Base-by-base conservation (phyloP, 2,888 invertebrate species). In the Augiades crinisus region DNA sequence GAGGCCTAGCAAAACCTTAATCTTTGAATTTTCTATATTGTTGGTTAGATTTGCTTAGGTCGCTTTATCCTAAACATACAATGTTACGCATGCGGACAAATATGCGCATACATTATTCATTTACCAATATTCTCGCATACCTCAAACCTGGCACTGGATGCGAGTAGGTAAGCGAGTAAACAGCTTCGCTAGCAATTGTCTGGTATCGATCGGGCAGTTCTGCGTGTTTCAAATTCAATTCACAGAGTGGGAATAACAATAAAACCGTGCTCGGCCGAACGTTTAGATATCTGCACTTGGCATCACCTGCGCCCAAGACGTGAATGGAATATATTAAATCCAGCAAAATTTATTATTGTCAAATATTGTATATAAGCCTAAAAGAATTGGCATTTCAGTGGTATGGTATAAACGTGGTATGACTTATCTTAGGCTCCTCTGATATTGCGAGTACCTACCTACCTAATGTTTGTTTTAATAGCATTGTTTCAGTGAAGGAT, bases 231-330 rank as follows among this genome's bases (percentile, higher is more conserved):
- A 81, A 86, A 88, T 88, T 88, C 88, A 88, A 87, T 88, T 85
- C 87, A 76, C 81, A 78, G 75, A 88, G 87, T 86, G 87, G 81
- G 75, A 76, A 78, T 77, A 84, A 88, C 85, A 86, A 87, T 87
- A 87, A 87, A 87, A 86, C 75, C 64, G 67, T 72, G 68, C 68
- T 67, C 72, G 70, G 41, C 27, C 43, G 49, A 46, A 24, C 8
- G 27, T 14, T 67, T 70, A 72, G 74, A 77, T 86, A 80, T 83
- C 80, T 81, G 62, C 62, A 62, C 70, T 56, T 57, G 59, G 70
- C 67, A 77, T 76, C 86, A 86, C 87, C 86, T 88, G 88, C 72
- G 76, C 67, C 74, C 65, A 59, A 57, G 68, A 84, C 87, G 85
- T 84, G 86, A 58, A 62, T 59, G 55, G 84, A 83, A 86, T 85